phyloP scores from a whole-genome alignment of 2,113 vertebrate species.

The Chamaea fasciata region DNA sequence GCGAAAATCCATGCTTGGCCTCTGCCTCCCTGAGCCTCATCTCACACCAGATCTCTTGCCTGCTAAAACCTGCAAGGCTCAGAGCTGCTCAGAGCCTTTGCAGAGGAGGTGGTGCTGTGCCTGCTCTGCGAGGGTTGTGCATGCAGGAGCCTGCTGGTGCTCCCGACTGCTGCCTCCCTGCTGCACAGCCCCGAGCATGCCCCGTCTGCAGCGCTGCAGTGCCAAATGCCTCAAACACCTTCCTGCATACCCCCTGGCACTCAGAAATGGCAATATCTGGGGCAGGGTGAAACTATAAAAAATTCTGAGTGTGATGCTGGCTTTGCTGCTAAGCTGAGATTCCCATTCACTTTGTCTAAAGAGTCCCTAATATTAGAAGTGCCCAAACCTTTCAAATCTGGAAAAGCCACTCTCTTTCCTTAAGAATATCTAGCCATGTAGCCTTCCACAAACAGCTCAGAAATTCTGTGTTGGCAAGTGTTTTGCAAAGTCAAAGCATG shows the following conservation, averaged over 20 bases:
- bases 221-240: fast-evolving
- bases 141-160: fast-evolving
- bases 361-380: neutral
- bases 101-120: neutral
- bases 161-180: fast-evolving
- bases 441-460: neutral
- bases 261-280: neutral
- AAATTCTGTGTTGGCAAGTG: neutral
- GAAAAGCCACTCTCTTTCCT: neutral
- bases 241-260: neutral
- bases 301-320: neutral
- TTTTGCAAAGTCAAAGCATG: neutral
- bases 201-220: fast-evolving
- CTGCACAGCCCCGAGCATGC: fast-evolving
- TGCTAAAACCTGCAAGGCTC: neutral
- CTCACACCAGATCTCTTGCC: fast-evolving
- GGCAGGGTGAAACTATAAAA: neutral
- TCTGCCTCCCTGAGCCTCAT: neutral
- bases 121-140: neutral
- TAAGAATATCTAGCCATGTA: neutral
- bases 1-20: neutral
- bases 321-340: neutral
- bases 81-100: neutral
- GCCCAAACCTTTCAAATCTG: neutral
- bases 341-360: neutral